Evolutionary conservation across 2,888 invertebrate species (phyloP).

Genomic region (Conistra vaccinii): DNA sequence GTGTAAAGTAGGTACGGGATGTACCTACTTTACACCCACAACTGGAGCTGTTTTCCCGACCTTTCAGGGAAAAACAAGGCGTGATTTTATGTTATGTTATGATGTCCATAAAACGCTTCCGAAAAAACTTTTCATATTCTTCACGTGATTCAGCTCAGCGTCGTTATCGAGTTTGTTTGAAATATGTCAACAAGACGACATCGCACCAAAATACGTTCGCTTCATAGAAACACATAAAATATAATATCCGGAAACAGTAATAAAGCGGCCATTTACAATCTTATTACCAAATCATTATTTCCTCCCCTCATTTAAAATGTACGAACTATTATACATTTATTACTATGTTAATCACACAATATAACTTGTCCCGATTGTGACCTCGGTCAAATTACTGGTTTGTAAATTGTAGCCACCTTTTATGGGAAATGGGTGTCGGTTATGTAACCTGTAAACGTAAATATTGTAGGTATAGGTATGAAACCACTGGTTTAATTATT

Average conservation of each 20-base stretch:
- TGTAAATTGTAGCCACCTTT: conserved; percentile 50
- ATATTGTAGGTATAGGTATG: not conserved
- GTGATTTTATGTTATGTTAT: not conserved
- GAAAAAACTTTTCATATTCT: not conserved
- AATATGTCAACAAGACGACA: conserved; percentile 21
- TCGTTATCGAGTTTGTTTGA: conserved; percentile 11
- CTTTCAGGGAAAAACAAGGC: not conserved
- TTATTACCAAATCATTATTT: conserved; percentile 56
- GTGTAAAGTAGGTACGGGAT: not conserved
- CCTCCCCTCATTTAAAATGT: conserved; percentile 48
- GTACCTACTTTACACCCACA: too few relatives aligned
- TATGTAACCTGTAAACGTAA: conserved; percentile 1
- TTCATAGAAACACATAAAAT: conserved; percentile 44
- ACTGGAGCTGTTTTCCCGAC: too few relatives aligned
- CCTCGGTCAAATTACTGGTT: conserved; percentile 56
- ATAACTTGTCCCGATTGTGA: conserved; percentile 40
- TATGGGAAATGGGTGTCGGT: conserved; percentile 41
- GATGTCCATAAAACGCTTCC: not conserved
- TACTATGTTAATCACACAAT: conserved; percentile 35
- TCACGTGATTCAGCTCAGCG: not conserved
- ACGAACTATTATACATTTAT: conserved; percentile 35
- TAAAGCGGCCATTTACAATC: conserved; percentile 48
- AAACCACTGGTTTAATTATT: conserved; percentile 21
- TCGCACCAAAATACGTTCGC: conserved; percentile 5
- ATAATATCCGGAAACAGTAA: conserved; percentile 50